Conservation (phyloP, 2,113 vertebrate genomes). For the Eclectus roratus region DNA sequence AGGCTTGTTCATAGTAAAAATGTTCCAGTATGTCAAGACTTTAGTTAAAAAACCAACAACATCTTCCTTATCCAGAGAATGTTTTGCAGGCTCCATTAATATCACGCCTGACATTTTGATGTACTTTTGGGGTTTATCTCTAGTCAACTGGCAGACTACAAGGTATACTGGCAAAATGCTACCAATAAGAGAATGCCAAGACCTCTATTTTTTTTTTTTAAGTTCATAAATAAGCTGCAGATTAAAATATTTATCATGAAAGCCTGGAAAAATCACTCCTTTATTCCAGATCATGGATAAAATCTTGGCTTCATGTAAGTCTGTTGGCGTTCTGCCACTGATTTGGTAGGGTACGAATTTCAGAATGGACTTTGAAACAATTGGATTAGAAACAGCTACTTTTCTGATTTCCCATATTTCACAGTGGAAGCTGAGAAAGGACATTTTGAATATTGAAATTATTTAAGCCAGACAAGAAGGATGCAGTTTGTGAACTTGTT, state of each 20-base stretch:
- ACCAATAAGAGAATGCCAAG: neutral
- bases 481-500: neutral
- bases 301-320: neutral
- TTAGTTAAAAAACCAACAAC: neutral
- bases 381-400: constrained; percentile 30
- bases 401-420: constrained; percentile 38
- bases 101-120: neutral
- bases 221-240: neutral
- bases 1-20: neutral
- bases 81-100: neutral
- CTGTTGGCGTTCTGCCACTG: constrained; percentile 6
- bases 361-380: constrained; percentile 28
- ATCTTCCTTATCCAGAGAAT: neutral
- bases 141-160: constrained; percentile 2
- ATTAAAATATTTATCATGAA: neutral
- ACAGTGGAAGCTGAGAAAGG: neutral
- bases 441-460: constrained; percentile 7
- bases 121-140: neutral
- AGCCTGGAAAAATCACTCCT: constrained; percentile 11
- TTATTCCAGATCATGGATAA: neutral
- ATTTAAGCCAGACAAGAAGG: neutral
- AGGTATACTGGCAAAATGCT: neutral
- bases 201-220: neutral
- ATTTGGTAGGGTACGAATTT: neutral
- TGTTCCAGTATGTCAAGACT: neutral